These are phyloP conservation scores for Nasonia vitripennis DNA, from an alignment of 1,140 invertebrate genomes.

Conservation along the genomic window DNA sequence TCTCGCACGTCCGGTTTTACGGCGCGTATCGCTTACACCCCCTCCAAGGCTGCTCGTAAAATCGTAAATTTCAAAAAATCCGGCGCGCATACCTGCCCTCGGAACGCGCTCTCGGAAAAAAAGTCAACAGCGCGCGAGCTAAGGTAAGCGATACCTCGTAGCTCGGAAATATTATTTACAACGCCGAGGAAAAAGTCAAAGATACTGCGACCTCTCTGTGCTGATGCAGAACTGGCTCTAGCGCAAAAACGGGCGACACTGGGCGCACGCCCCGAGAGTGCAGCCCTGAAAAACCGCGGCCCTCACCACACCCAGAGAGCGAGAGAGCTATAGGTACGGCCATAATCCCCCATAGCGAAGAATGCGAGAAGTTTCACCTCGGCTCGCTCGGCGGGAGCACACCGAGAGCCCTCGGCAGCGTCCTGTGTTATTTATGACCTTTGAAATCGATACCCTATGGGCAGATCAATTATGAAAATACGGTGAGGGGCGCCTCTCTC, in stretches of 20 bases:
- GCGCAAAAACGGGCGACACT: not conserved
- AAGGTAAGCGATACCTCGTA: not conserved
- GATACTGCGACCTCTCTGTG: no score
- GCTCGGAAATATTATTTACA: not conserved
- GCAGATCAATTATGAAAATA: slow-evolving; percentile 67
- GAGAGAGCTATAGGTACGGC: not conserved
- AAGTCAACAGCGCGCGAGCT: not conserved
- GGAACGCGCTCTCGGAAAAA: not conserved
- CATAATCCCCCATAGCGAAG: slow-evolving; percentile 24
- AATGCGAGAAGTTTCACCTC: slow-evolving; percentile 55
- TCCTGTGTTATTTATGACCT: slow-evolving; percentile 66
- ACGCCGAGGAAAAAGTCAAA: not conserved
- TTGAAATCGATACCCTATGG: slow-evolving; percentile 69
- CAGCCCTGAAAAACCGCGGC: slow-evolving; percentile 14
- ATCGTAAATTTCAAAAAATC: not conserved
- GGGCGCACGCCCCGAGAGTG: not conserved
- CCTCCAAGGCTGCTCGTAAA: not conserved
- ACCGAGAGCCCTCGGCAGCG: slow-evolving; percentile 57
- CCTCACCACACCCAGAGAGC: slow-evolving; percentile 6
- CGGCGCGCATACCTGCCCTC: no score
- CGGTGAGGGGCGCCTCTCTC: slow-evolving; percentile 19
- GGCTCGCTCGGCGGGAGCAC: slow-evolving; percentile 49
- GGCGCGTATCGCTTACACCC: not conserved
- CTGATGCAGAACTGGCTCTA: no score
- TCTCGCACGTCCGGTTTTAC: not conserved